Evolutionary conservation across 2,113 vertebrate genomes (phyloP), one percentile per base, ranked within the genome.

Genomic region (Chelonoidis abingdonii): DNA sequence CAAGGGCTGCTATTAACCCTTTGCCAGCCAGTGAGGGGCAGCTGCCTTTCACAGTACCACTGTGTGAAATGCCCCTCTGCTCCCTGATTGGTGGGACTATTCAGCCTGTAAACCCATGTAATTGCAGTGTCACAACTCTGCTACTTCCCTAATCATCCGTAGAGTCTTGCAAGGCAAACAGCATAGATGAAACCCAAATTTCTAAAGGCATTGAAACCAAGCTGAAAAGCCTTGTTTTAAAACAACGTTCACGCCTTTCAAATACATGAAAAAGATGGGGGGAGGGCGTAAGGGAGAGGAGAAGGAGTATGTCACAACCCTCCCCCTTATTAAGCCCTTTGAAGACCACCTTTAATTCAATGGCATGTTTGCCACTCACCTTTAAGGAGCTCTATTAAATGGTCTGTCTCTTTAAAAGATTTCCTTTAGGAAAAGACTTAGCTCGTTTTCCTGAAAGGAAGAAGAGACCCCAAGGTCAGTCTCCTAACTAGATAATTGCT

Each of bases 401-500:
- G 53, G 80, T 95, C 92, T 82, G 54, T 85, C 81, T 80, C 94
- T 96, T 92, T 92, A 95, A 96, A 86, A 94, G 84, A 81, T 88
- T 89, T 57, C 75, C 93, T 87, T 87, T 50, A 24, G 89, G 93
- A 95, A 94, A 44, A 1, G 93, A 89, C 90, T 94, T 0, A 75
- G 89, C 86, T 97, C 92, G 12, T 92, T 94, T 93, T 93, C 72
- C 89, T 95, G 90, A 78, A 65, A 57, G 41, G 38, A 78, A 93
- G 83, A 69, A 97, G 87, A 86, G 78, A 85, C 3, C 95, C 93
- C 83, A 95, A 88, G 95, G 96, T 96, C 93, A 49, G 92, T 27
- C 96, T 95, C 95, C 87, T 83, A 57, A 94, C 94, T 96, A 87
- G 92, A 93, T 95, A 97, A 97, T 92, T 93, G 95, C 94, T 95